A percentile compares a stretch with the other conserved stretches of the same genome.
phyloP scores from a whole-genome alignment of 1,140 invertebrate genomes.

The Temnothorax curvispinosus region DNA sequence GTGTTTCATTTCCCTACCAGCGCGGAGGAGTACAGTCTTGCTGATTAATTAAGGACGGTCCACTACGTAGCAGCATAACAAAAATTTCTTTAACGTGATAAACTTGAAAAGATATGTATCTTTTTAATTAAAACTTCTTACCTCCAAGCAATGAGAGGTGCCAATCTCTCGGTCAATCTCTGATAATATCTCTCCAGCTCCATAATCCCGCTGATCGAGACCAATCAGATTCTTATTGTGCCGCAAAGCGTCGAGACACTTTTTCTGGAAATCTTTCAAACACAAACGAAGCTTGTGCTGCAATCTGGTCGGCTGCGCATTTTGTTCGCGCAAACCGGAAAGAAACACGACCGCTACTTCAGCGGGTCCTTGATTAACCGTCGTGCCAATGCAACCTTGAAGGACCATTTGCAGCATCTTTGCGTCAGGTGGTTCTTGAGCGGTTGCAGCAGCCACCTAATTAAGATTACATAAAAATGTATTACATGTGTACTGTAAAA shows the following conservation, averaged over 20 bases:
- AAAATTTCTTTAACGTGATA: too few relatives aligned
- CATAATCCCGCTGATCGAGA: conserved; percentile 96
- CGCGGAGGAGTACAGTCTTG: conserved; percentile 54
- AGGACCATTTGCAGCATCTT: conserved; percentile 99
- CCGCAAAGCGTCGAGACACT: conserved; percentile 96
- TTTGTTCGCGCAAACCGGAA: conserved; percentile 91
- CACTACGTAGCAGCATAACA: too few relatives aligned
- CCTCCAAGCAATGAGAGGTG: conserved; percentile 89
- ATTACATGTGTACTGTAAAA: conserved; percentile 11
- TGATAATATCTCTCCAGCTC: conserved; percentile 97
- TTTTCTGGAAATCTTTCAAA: conserved; percentile 99
- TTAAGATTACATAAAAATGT: conserved; percentile 70
- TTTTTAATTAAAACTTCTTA: conserved; percentile 57
- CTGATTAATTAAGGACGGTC: too few relatives aligned
- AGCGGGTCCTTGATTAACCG: conserved; percentile 99
- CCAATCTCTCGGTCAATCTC: conserved; percentile 93
- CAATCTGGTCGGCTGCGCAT: conserved; percentile 91
- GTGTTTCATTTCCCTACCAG: conserved; percentile 64
- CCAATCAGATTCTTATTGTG: conserved; percentile 97
- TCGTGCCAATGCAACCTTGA: conserved; percentile 97
- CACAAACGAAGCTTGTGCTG: conserved; percentile 97
- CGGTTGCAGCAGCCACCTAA: conserved; percentile 93
- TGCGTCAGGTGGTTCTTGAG: conserved; percentile 96
- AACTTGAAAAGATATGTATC: too few relatives aligned
- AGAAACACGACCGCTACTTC: conserved; percentile 98